Base-by-base conservation (phyloP, 2,888 invertebrate genomes). In the Cephonodes hylas region DNA sequence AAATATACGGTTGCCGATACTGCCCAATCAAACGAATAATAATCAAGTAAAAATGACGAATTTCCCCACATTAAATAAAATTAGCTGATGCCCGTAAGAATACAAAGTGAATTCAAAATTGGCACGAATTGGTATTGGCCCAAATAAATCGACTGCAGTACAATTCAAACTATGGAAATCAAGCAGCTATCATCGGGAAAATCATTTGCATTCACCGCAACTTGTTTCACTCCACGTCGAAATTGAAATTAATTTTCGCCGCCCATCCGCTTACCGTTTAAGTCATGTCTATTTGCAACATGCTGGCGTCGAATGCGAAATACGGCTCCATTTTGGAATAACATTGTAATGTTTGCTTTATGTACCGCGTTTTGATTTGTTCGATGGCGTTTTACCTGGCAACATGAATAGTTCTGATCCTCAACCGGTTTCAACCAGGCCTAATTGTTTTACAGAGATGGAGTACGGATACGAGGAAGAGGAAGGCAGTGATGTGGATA, bases 391-490 rank as follows among this genome's bases (percentile, higher is more conserved):
- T 38, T 38, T 38, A 38, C 13, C 38, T 38, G 13, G 0, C 38
- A 38, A 38, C n/a, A 38, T 38, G 13, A n/a, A n/a, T n/a, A 4
- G n/a, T 38, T 4, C n/a, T 34, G 34, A 7, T 34, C 34, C 38
- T n/a, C 3, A 38, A 38, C n/a, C n/a, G 3, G 13, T 38, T 38
- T 3, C 34, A 38, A 13, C 10, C 13, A 34, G 1, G 34, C n/a
- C 3, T 38, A 38, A 38, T 38, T 64, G 45, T 67, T 45, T 81
- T 81, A 31, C 85, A 91, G 91, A 90, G 62, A 78, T 91, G 81
- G 90, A 91, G 61, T 91, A 85, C 75, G 80, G 76, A 44, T 91
- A 89, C 64, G 91, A 91, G 64, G 91, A 91, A 10, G 91, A 91
- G 34, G 91, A 91, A 59, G 69, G 72, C 4, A 89, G 89, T 63